Base-by-base conservation (phyloP, 2,113 vertebrate genomes). In the Amphiprion percula region DNA sequence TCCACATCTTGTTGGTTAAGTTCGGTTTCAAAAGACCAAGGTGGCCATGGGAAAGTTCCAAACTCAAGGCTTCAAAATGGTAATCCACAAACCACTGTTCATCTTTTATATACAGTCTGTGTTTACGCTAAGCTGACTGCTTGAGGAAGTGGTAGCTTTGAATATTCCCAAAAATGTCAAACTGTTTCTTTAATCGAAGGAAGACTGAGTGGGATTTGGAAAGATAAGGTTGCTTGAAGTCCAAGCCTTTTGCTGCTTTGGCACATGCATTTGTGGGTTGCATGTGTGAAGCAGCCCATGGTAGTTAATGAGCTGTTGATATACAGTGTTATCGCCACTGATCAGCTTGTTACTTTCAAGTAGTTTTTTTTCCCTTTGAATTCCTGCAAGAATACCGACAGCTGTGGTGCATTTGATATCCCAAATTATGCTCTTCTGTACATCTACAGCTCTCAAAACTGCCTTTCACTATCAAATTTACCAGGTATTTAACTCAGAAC, bases 181-280 rank as follows among this genome's bases (percentile, higher is more conserved):
- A 49, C 6, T 71, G 11, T 64, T 49, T 50, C 41, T 65, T 66
- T 41, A 30, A 65, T 59, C n/a, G 30, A 47, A 67, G 26, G 4
- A 2, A 4, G 23, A 16, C 3, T 19, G 3, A 37, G 17, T 23
- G 33, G n/a, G 55, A 63, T 58, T 26, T 19, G 2, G 33, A 62
- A 28, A 2, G 3, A 10, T 24, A 53, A 63, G 68, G 66, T 72
- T 69, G 19, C 9, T 41, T 0, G 72, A 70, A 21, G 53, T 76
- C 63, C 56, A 77, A 83, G 82, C 81, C 91, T 87, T 90, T 89
- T 84, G 84, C 88, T 79, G 83, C 61, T 47, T 69, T 77, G 55
- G 85, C 78, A 74, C 67, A 62, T 77, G 69, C 66, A 14, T 74
- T 39, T 49, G 58, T 78, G 47, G 19, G 47, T 19, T 44, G 83